A percentile compares a stretch with the other conserved stretches of the same genome.
These are phyloP conservation scores for Machimus atricapillus DNA, from an alignment of 2,888 invertebrate species.

Conservation along the genomic window DNA sequence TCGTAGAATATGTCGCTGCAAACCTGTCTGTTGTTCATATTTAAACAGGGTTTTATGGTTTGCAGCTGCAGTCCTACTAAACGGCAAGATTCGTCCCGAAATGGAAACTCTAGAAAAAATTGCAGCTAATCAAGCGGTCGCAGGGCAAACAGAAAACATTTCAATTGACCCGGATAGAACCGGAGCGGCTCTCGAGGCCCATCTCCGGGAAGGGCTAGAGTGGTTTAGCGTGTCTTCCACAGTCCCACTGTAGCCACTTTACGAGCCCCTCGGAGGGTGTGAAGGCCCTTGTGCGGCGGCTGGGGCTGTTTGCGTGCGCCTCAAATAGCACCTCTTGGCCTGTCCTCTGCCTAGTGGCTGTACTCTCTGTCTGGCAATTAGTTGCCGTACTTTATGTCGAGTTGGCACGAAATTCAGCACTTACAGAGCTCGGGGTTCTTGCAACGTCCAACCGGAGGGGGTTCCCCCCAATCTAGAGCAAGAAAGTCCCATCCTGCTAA, in stretches of 20 bases:
- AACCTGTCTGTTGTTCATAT: not conserved
- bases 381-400: not conserved
- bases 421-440: not conserved
- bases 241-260: not conserved
- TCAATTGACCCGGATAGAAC: not conserved
- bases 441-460: no score
- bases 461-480: not conserved
- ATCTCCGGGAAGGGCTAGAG: not conserved
- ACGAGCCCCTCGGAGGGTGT: not conserved
- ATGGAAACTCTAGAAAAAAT: not conserved
- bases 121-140: not conserved
- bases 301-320: not conserved
- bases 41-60: not conserved
- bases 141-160: not conserved
- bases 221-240: not conserved
- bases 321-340: not conserved
- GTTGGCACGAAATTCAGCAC: not conserved
- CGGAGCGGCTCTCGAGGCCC: not conserved
- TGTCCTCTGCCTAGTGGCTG: not conserved
- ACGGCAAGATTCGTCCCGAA: not conserved
- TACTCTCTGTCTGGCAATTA: conserved; percentile 18
- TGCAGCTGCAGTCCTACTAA: not conserved
- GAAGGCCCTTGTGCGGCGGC: not conserved
- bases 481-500: not conserved
- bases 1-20: not conserved